Evolutionary conservation across 2,888 invertebrate genomes (phyloP), one percentile per base, ranked within the genome.

Genomic region (Dioctria linearis): DNA sequence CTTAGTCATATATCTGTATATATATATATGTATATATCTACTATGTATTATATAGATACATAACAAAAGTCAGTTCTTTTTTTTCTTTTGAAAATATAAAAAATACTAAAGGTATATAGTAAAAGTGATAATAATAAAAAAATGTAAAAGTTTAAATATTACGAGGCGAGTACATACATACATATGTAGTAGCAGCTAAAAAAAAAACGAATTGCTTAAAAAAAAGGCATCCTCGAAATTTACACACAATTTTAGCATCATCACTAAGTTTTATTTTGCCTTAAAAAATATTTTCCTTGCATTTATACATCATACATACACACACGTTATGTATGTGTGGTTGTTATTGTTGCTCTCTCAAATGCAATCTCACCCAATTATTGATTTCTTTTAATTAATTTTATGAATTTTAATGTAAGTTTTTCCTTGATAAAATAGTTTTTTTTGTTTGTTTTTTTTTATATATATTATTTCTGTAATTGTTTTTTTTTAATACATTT

Each of bases 51-150:
- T 25, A 25, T 25, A 25, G 25, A 25, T 49, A 43, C 51, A 61
- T 63, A 76, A 76, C 63, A 63, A 76, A 63, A 63, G 42, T 76
- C 76, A 76, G 76, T 76, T 76, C 76, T 76, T 76, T 76, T 76
- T 9, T 39, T 59, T 59, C n/a, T 25, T 59, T 4, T 13, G 43
- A 75, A 9, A 75, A 11, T 8, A 65, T 8, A 6, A 65, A 65
- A 65, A 65, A 65, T 13, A 75, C 5, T 13, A 25, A 25, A 25
- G 2, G 25, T 25, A 25, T 13, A 75, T 51, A 13, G 2, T 39
- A 71, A 46, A 46, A 5, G 2, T n/a, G n/a, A 54, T 54, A 54
- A n/a, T n/a, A 54, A 54, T 11, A 4, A 11, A n/a, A 54, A 54
- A 54, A 54, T 54, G 54, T 54, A 11, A 54, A 25, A 25, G 25